Evolutionary conservation across 2,113 vertebrate species (phyloP).

Genomic region (Sterrhoptilus dennistouni): DNA sequence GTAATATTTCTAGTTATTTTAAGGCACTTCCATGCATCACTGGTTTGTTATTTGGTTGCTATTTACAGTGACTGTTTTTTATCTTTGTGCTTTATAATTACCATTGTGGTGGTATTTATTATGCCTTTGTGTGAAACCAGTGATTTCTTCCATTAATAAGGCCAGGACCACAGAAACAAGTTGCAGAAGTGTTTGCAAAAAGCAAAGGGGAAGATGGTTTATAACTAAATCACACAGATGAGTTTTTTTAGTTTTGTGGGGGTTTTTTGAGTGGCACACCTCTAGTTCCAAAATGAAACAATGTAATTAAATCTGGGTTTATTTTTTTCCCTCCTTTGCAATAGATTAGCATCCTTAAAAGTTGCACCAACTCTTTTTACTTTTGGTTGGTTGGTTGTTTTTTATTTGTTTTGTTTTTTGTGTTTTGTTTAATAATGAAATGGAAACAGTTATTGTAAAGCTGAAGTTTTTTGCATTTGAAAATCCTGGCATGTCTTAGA

Average conservation of each 20-base stretch:
- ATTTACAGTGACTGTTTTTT: neutral
- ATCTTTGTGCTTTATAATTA: neutral
- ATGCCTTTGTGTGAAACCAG: neutral
- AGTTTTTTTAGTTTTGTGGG: neutral
- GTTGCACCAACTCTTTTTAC: neutral
- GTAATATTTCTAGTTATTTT: neutral
- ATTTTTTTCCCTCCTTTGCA: neutral
- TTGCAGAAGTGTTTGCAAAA: neutral
- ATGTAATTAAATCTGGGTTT: neutral
- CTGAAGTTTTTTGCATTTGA: neutral
- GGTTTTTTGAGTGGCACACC: neutral
- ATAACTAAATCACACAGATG: neutral
- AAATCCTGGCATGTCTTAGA: neutral
- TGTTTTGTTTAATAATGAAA: neutral
- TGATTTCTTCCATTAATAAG: neutral
- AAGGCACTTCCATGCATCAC: neutral
- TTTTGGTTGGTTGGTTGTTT: neutral
- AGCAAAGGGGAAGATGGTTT: neutral
- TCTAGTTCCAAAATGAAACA: neutral
- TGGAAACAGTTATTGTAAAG: neutral
- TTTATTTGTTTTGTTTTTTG: too few relatives aligned
- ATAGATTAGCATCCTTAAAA: neutral
- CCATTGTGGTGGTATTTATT: neutral
- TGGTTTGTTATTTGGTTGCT: slow-evolving; percentile 3
- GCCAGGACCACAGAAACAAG: neutral